Evolutionary conservation across 2,888 invertebrate species (phyloP).

Genomic region (Chaetogeoica ovagalla): DNA sequence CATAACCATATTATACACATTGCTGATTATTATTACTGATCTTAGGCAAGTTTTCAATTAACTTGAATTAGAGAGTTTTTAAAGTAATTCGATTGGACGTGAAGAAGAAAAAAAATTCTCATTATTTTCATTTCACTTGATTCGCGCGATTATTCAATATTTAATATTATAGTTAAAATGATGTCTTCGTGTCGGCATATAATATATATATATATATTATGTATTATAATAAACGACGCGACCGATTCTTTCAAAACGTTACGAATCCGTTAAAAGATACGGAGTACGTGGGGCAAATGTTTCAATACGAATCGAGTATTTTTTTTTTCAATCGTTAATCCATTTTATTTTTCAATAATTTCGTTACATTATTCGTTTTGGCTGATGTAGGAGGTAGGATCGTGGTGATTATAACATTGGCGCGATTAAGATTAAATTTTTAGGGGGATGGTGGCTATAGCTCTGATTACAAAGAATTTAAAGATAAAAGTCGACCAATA

Average conservation of each 20-base stretch:
- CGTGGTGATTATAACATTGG: too few relatives aligned
- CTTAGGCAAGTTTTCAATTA: neutral
- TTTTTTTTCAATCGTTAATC: neutral
- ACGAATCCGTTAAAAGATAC: too few relatives aligned
- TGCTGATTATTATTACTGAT: conserved; percentile 19
- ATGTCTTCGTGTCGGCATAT: conserved; percentile 1
- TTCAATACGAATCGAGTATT: neutral
- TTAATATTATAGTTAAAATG: conserved; percentile 21
- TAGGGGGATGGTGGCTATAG: too few relatives aligned
- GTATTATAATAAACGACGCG: neutral
- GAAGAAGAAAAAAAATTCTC: neutral
- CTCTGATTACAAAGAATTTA: too few relatives aligned
- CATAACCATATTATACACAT: conserved; percentile 34
- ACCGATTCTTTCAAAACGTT: neutral
- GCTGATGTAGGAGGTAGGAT: too few relatives aligned
- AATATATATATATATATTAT: too few relatives aligned
- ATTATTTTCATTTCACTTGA: neutral
- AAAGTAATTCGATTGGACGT: conserved; percentile 20
- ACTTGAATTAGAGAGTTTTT: neutral
- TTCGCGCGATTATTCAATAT: neutral
- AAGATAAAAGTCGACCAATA: too few relatives aligned
- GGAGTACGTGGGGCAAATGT: too few relatives aligned
- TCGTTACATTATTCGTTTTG: neutral
- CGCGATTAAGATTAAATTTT: too few relatives aligned
- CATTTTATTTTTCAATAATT: neutral